These are phyloP conservation scores for Apis mellifera DNA, from an alignment of 1,140 invertebrate genomes.

Conservation along the genomic window Amel_HAv3.1 CM009946.2:4932501-4933000, in stretches of 20 bases:
- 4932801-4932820: constrained; percentile 51
- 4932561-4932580: constrained; percentile 48
- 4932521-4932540: constrained; percentile 34
- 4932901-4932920: neutral
- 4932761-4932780: constrained; percentile 29
- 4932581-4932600: constrained; percentile 55
- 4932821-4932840: constrained; percentile 34
- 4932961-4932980: neutral
- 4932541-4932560: constrained; percentile 45
- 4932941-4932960: no score
- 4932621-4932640: constrained; percentile 39
- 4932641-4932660: constrained; percentile 33
- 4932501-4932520: constrained; percentile 4
- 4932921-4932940: neutral
- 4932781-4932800: constrained; percentile 46
- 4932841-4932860: constrained; percentile 28
- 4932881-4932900: constrained; percentile 1
- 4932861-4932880: constrained; percentile 39
- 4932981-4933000: no score
- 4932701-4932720: neutral
- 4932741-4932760: neutral
- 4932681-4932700: neutral
- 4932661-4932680: constrained; percentile 33
- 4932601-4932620: constrained; percentile 41
- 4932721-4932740: neutral